Evolutionary conservation across 2,888 invertebrate species (phyloP), one percentile per base, ranked within the genome.

Genomic region (Xestia ashworthii): DNA sequence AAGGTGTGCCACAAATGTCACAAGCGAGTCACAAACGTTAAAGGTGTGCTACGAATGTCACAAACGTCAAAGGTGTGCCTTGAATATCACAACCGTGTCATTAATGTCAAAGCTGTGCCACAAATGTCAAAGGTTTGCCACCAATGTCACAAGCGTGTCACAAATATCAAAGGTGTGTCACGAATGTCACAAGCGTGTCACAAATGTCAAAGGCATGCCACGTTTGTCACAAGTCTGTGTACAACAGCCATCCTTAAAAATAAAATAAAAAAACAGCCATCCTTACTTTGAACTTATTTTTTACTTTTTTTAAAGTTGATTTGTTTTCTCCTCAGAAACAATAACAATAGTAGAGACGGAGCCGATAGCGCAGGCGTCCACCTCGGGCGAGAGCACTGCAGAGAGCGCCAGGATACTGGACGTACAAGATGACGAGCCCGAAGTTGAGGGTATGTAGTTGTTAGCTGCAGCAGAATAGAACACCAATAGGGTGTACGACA

Each of bases 311-410:
- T 5, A 5, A 25, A 58, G 4, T 32, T 32, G 8, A 3, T 65
- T 14, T 4, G 22, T 50, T 60, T 81, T 8, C 9, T n/a, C 9
- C 3, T 69, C 80, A 94, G 94, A 92, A 55, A 89, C 90, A 53
- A 82, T 92, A 22, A 65, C 89, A 0, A 60, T 93, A 22, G 73
- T 89, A 5, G 92, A 92, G 5, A 89, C 91, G 5, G 86, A 88
- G 22, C 87, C 89, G 0, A 77, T 91, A 5, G 88, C 81, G 0
- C 90, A 93, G 4, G 92, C 94, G 0, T 92, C 92, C 0, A 91
- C 94, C 0, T 80, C 86, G 0, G 38, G 83, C 6, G 86, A 70
- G n/a, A 79, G 79, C 4, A 80, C 75, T 5, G 78, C 38, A 75
- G 6, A 85, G 77, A 60, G 22, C 2, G 60, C 69, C 58, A 53